These are phyloP conservation scores for Orgyia antiqua DNA, from an alignment of 2,888 invertebrate genomes.

Conservation along the genomic window DNA sequence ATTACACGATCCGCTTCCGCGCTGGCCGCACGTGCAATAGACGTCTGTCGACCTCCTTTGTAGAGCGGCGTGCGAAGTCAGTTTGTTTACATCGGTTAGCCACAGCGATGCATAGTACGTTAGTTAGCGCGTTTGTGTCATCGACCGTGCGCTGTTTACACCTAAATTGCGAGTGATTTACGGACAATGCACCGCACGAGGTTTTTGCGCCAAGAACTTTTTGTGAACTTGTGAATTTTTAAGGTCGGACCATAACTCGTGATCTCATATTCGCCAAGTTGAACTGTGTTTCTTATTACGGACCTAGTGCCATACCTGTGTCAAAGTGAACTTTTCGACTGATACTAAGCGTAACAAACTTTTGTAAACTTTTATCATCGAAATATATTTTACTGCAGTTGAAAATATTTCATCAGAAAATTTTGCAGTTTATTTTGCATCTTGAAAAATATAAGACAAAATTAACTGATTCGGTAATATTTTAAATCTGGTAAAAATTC, in stretches of 20 bases:
- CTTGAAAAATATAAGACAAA: too few species aligned
- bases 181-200: slow-evolving; percentile 54
- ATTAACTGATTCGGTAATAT: too few species aligned
- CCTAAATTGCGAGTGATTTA: slow-evolving; percentile 61
- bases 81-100: slow-evolving; percentile 69
- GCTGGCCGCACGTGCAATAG: slow-evolving; percentile 69
- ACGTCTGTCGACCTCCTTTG: slow-evolving; percentile 64
- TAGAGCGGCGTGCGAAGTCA: slow-evolving; percentile 61
- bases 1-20: slow-evolving; percentile 72
- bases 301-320: slow-evolving; percentile 41
- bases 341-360: slow-evolving; percentile 27
- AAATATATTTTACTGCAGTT: slow-evolving; percentile 15
- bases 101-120: slow-evolving; percentile 65
- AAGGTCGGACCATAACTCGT: slow-evolving; percentile 36
- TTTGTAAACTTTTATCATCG: slow-evolving; percentile 17
- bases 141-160: slow-evolving; percentile 62
- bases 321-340: slow-evolving; percentile 50
- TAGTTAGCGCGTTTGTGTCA: slow-evolving; percentile 69
- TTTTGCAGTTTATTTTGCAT: slow-evolving; percentile 2
- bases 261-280: slow-evolving; percentile 51
- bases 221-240: slow-evolving; percentile 62
- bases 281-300: slow-evolving; percentile 39
- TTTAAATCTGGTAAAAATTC: too few species aligned
- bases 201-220: slow-evolving; percentile 57
- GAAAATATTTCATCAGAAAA: slow-evolving; percentile 7